phyloP scores from a whole-genome alignment of 2,113 vertebrate genomes.

The Bos indicus region DNA sequence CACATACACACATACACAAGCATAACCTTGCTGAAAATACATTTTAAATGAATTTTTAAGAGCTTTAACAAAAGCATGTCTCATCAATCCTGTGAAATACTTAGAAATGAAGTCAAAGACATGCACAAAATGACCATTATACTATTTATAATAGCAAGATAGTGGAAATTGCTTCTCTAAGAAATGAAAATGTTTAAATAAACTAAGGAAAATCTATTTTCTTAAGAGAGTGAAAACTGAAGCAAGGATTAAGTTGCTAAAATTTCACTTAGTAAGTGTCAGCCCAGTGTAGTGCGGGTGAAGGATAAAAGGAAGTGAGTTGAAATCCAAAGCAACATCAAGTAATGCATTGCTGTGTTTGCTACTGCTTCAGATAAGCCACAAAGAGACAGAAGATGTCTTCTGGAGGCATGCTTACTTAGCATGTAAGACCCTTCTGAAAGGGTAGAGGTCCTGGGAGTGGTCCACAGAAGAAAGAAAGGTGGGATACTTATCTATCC shows the following conservation, averaged over 20 bases:
- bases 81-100: background rate
- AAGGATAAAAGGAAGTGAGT: background rate
- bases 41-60: background rate
- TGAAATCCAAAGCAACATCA: background rate
- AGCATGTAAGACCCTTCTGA: background rate
- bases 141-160: background rate
- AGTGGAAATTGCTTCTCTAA: background rate
- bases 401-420: background rate
- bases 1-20: background rate
- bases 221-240: background rate
- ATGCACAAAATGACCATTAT: background rate
- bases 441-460: background rate
- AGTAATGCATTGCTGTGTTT: background rate
- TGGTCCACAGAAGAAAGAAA: background rate
- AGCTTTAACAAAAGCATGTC: background rate
- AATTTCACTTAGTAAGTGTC: background rate
- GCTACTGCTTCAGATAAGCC: background rate
- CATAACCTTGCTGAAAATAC: background rate
- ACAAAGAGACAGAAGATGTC: background rate
- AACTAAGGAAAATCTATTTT: background rate
- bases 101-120: background rate
- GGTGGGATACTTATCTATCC: background rate
- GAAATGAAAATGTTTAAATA: slow-evolving; percentile 8
- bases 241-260: background rate
- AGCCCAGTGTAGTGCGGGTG: background rate